Evolutionary conservation across 2,113 vertebrate genomes (phyloP).

Genomic region (Bagarius yarrelli): DNA sequence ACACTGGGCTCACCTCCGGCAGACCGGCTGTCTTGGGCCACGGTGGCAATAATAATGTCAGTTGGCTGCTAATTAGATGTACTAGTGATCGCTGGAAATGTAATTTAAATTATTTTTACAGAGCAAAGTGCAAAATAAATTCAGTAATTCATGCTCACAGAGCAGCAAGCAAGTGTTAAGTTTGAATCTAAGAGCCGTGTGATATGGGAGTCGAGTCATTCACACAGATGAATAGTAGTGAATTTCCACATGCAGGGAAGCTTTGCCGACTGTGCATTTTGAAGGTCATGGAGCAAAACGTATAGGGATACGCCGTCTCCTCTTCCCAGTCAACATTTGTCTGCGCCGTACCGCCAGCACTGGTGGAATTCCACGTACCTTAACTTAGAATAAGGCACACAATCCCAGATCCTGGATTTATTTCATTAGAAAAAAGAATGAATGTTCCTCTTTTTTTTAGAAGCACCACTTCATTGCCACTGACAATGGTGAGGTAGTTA

Average conservation of each 20-base stretch:
- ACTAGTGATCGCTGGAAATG: neutral
- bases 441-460: neutral
- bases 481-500: conserved; percentile 28
- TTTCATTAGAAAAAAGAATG: neutral
- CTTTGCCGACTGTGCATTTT: conserved; percentile 62
- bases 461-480: neutral
- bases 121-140: neutral
- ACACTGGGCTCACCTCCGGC: conserved; percentile 25
- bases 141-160: conserved; percentile 3
- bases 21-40: neutral
- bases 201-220: neutral
- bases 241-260: conserved; percentile 23
- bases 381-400: conserved; percentile 58
- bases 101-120: neutral
- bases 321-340: conserved; percentile 67
- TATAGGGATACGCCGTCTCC: conserved; percentile 58
- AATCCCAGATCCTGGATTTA: conserved; percentile 31
- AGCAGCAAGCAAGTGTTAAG: conserved; percentile 8
- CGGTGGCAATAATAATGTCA: neutral
- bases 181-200: conserved; percentile 5
- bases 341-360: conserved; percentile 57
- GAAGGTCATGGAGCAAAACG: conserved; percentile 63
- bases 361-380: conserved; percentile 60
- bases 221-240: neutral
- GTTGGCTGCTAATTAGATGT: neutral